phyloP scores from a whole-genome alignment of 1,140 invertebrate genomes.

The Drosophila equinoxialis region DNA sequence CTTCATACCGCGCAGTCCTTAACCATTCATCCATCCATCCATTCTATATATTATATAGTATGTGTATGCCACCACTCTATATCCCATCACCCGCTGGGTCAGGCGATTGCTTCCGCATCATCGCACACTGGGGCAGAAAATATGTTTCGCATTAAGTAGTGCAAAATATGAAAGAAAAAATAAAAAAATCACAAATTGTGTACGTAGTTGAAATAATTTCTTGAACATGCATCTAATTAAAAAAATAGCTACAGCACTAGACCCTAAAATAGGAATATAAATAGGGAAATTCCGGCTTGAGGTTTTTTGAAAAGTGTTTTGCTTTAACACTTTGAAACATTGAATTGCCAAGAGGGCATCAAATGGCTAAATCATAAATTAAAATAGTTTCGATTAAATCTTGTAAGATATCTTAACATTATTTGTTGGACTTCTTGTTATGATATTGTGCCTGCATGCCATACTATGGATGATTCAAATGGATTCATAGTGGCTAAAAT shows the following conservation, averaged over 20 bases:
- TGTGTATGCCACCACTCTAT: not conserved
- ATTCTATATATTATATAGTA: slow-evolving; percentile 1
- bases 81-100: slow-evolving; percentile 43
- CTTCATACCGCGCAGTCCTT: slow-evolving; percentile 32
- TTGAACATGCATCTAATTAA: slow-evolving; percentile 6
- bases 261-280: not conserved
- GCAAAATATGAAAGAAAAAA: not conserved
- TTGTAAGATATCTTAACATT: too few species aligned
- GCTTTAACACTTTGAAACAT: too few species aligned
- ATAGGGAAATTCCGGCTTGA: not conserved
- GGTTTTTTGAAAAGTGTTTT: not conserved
- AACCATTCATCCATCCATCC: slow-evolving; percentile 25
- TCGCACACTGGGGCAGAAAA: slow-evolving; percentile 49
- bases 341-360: too few species aligned
- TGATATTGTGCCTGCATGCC: too few species aligned
- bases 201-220: slow-evolving; percentile 7
- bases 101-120: slow-evolving; percentile 60
- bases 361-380: too few species aligned
- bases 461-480: too few species aligned
- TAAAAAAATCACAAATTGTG: not conserved
- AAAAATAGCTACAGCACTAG: not conserved
- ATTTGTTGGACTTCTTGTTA: too few species aligned
- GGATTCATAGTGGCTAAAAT: too few species aligned
- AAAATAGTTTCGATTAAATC: too few species aligned
- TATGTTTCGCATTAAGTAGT: slow-evolving; percentile 33